Evolutionary conservation across 2,888 invertebrate genomes (phyloP).

Genomic region (Nycteola revayana): DNA sequence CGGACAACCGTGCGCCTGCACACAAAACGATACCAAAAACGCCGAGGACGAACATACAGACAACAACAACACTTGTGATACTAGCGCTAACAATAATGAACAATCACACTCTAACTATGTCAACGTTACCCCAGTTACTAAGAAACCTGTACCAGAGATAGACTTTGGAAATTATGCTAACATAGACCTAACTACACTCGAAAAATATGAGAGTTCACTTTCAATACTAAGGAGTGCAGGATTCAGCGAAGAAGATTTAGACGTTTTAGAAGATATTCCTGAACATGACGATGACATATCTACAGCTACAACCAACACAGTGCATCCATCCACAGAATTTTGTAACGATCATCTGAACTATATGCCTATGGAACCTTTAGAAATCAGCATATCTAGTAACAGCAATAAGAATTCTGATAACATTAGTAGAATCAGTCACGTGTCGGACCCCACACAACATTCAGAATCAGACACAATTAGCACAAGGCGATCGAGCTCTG

Average conservation of each 20-base stretch:
- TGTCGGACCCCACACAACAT: conserved; percentile 70
- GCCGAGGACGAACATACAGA: conserved; percentile 78
- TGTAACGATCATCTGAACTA: conserved; percentile 66
- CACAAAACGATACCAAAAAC: conserved; percentile 63
- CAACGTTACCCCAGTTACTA: conserved; percentile 66
- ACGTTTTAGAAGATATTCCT: conserved; percentile 71
- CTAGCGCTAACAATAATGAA: conserved; percentile 48
- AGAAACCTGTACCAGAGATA: conserved; percentile 51
- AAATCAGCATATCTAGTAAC: conserved; percentile 62
- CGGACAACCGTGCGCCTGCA: conserved; percentile 81
- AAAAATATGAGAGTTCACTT: conserved; percentile 89
- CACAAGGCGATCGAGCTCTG: conserved; percentile 83
- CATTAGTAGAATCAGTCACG: conserved; percentile 79
- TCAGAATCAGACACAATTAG: conserved; percentile 70
- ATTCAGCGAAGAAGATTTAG: conserved; percentile 80
- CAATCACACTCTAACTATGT: conserved; percentile 76
- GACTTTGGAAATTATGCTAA: conserved; percentile 86
- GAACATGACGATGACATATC: conserved; percentile 73
- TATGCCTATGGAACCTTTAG: conserved; percentile 67
- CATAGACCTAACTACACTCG: conserved; percentile 88
- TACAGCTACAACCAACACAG: conserved; percentile 63
- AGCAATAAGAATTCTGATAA: conserved; percentile 76
- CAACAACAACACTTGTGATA: conserved; percentile 51
- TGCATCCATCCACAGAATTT: conserved; percentile 59
- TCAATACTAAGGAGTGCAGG: conserved; percentile 84